These are phyloP conservation scores for Choreutis nemorana DNA, from an alignment of 2,888 invertebrate genomes.

Conservation along the genomic window DNA sequence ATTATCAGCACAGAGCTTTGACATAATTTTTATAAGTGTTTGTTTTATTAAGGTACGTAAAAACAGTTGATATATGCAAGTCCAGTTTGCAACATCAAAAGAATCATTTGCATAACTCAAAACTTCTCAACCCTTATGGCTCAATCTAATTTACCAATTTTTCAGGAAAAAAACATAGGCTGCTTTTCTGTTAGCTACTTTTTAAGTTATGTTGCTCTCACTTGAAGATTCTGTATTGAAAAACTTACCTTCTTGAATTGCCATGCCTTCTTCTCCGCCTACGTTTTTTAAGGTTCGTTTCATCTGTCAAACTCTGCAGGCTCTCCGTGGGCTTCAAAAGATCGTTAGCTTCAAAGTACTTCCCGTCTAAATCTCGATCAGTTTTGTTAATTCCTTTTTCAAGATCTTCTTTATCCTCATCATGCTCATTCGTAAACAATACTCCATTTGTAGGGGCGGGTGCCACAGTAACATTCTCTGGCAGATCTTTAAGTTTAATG, in stretches of 20 bases:
- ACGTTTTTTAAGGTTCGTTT: constrained; percentile 24
- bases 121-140: no score
- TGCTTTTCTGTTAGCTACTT: no score
- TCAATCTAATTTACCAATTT: no score
- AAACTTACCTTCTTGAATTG: constrained; percentile 50
- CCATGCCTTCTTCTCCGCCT: constrained; percentile 46
- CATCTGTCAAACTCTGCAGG: constrained; percentile 39
- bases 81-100: no score
- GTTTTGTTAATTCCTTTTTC: constrained; percentile 31
- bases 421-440: constrained; percentile 39
- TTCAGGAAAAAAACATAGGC: no score
- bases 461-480: constrained; percentile 51
- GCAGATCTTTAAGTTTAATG: constrained; percentile 45
- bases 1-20: no score
- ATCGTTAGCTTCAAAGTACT: constrained; percentile 25
- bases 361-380: constrained; percentile 23
- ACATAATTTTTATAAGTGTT: no score
- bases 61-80: no score
- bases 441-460: constrained; percentile 58
- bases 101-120: no score
- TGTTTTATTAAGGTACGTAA: no score
- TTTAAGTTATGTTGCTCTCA: no score
- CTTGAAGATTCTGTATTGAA: no score
- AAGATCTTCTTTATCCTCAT: constrained; percentile 25
- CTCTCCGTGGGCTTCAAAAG: constrained; percentile 48